Conservation (phyloP, 2,888 invertebrate genomes). For the Drosophila aldrichi region DNA sequence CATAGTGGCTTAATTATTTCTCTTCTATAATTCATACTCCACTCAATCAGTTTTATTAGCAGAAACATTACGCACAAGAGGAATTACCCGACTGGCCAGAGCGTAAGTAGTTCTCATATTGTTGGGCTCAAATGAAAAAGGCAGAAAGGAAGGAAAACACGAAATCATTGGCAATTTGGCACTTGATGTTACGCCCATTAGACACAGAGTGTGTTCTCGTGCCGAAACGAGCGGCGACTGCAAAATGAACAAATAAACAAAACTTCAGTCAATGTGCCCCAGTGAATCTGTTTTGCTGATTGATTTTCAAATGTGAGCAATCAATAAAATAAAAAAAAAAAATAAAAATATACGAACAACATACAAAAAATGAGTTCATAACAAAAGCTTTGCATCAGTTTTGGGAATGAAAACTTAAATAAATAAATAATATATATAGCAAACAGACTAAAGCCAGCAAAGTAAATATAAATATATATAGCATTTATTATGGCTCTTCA, state of each 20-base stretch:
- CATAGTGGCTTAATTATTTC: neutral
- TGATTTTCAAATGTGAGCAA: slow-evolving; percentile 73
- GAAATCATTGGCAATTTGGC: slow-evolving; percentile 37
- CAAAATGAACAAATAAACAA: slow-evolving; percentile 70
- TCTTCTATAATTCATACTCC: slow-evolving; percentile 1
- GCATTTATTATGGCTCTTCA: slow-evolving; percentile 5
- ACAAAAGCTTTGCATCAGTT: slow-evolving; percentile 9
- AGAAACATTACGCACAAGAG: neutral
- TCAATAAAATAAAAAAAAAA: slow-evolving; percentile 54
- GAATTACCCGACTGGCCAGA: too few species aligned
- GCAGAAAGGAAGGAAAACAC: too few species aligned
- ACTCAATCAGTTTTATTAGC: slow-evolving; percentile 5
- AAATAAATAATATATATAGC: slow-evolving; percentile 52
- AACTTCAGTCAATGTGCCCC: slow-evolving; percentile 69
- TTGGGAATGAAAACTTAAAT: slow-evolving; percentile 34
- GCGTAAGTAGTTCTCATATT: slow-evolving; percentile 24
- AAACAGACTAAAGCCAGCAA: slow-evolving; percentile 1
- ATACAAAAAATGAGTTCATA: slow-evolving; percentile 21
- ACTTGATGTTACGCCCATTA: slow-evolving; percentile 49
- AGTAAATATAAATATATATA: slow-evolving; percentile 11
- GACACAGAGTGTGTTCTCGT: slow-evolving; percentile 43
- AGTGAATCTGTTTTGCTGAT: slow-evolving; percentile 44
- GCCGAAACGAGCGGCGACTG: slow-evolving; percentile 27
- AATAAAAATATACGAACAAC: slow-evolving; percentile 1
- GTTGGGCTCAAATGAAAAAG: neutral